Base-by-base conservation (phyloP, 2,888 invertebrate genomes). In the Magallana nippona region DNA sequence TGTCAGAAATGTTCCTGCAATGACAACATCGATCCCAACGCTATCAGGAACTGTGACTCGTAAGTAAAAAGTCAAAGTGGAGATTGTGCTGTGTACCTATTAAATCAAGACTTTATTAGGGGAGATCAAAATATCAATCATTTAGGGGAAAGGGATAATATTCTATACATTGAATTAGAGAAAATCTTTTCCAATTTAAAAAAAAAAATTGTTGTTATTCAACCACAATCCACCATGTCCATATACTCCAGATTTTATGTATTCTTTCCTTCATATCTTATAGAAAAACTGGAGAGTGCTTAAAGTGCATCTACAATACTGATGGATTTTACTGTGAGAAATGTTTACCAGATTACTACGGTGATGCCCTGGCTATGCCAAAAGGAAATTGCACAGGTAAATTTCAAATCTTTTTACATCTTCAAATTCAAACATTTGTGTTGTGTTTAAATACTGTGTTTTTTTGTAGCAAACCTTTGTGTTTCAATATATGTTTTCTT, bases 231-330 rank as follows among this genome's bases (percentile, higher is more conserved):
- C 44, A 44, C 8, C 44, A 44, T 8, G 44, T 44, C 44, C 5
- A 8, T 44, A 44, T 44, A 44, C 44, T 44, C 3, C 44, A 44
- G 44, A 44, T 44, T 44, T 44, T 44, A 44, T 44, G 44, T 44
- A 44, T 44, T 44, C 8, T 0, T 44, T 44, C 5, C 8, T 44
- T 44, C 44, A 44, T 44, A 44, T 44, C 44, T 82, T 63, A 1
- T 88, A 94, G 98, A n/a, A 97, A 97, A 0, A 97, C 97, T 5
- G 99, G 99, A 22, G 97, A 98, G 92, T 99, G 99, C 95, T 95
- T 98, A 78, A 99, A 99, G 94, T 99, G 99, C 94, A 98, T 99
- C 89, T 97, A 98, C 94, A 98, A 98, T 92, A 99, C 99, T 0
- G 98, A 96, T 71, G 99, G 99, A 0, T 95, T 96, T 71, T 96